Conservation (phyloP, 2,797 vertebrate genomes). For the Chrysocyon brachyurus region DNA sequence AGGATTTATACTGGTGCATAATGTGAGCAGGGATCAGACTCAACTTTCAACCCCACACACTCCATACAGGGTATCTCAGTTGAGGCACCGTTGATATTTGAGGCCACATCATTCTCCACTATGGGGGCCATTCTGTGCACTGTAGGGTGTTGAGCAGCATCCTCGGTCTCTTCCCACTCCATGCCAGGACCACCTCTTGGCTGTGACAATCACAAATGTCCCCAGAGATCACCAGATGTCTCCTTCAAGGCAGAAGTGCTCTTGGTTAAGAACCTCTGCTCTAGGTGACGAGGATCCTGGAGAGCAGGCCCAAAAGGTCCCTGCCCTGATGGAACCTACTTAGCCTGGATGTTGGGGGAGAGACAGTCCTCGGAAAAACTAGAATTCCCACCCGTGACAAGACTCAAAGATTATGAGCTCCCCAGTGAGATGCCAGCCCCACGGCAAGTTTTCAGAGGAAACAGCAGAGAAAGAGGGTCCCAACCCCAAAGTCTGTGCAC, state of each 20-base stretch:
- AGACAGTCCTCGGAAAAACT: background rate
- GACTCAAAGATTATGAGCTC: background rate
- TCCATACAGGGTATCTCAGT: too few species aligned
- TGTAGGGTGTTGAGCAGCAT: background rate
- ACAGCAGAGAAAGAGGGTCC: background rate
- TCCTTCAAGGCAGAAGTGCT: background rate
- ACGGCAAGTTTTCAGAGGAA: background rate
- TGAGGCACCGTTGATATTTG: too few species aligned
- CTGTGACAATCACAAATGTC: background rate
- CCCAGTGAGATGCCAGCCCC: background rate
- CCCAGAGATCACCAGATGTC: background rate
- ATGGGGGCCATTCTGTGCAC: background rate
- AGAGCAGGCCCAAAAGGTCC: background rate
- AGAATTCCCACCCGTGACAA: background rate
- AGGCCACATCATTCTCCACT: too few species aligned
- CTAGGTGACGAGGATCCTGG: background rate
- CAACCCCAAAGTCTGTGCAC: background rate
- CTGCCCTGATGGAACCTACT: background rate
- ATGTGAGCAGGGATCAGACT: too few species aligned
- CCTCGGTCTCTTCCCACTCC: background rate
- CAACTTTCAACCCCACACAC: too few species aligned
- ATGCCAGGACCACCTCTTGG: background rate
- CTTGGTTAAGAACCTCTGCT: background rate
- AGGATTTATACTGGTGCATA: too few species aligned
- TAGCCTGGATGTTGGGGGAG: background rate